phyloP scores from a whole-genome alignment of 2,113 vertebrate species.

The Engystomops pustulosus region DNA sequence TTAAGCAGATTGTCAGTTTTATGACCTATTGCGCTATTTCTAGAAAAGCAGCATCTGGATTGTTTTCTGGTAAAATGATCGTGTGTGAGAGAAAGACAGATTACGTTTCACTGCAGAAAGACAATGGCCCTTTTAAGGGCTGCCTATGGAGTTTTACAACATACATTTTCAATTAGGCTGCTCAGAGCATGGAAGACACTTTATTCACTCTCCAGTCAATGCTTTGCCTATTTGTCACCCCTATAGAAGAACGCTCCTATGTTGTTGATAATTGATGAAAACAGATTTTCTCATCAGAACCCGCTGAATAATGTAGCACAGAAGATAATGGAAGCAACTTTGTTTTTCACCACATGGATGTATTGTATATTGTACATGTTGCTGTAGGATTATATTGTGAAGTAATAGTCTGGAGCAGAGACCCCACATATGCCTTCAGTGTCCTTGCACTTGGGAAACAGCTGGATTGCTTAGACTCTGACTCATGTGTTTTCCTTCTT shows the following conservation, averaged over 20 bases:
- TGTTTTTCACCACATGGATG: too few species aligned
- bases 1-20: slow-evolving; percentile 47
- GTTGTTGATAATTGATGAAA: too few species aligned
- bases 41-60: slow-evolving; percentile 53
- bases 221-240: background rate
- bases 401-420: background rate
- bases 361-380: too few species aligned
- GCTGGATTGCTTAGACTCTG: background rate
- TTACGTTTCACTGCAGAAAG: slow-evolving; percentile 56
- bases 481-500: background rate
- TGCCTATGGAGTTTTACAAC: slow-evolving; percentile 58
- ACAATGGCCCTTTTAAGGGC: slow-evolving; percentile 47
- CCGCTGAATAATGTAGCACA: background rate
- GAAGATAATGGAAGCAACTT: background rate
- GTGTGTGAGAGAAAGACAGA: slow-evolving; percentile 10
- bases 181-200: slow-evolving; percentile 14
- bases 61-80: slow-evolving; percentile 53
- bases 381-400: background rate
- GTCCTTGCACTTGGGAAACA: background rate
- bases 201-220: background rate
- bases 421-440: background rate
- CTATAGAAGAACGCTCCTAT: background rate
- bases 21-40: slow-evolving; percentile 41
- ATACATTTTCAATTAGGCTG: slow-evolving; percentile 57
- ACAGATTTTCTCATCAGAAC: too few species aligned